Conservation (phyloP, 2,888 invertebrate species). For the Aspidiotus destructor region DNA sequence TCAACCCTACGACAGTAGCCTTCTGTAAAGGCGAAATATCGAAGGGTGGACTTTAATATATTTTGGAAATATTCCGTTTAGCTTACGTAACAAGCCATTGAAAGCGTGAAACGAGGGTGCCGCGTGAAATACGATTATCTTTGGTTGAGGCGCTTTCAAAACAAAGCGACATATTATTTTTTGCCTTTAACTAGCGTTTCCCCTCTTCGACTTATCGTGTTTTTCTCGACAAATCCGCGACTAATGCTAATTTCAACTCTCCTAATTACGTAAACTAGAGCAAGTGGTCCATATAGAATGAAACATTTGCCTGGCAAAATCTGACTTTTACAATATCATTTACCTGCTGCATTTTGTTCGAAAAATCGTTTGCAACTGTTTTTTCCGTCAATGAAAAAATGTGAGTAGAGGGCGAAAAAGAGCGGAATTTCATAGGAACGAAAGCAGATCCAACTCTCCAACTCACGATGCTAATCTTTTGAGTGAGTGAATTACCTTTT, state of each 20-base stretch:
- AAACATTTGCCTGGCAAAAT: no score
- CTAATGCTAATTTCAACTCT: conserved; percentile 1
- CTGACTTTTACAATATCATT: no score
- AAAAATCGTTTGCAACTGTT: no score
- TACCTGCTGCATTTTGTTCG: no score
- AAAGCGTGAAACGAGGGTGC: background rate
- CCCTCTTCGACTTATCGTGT: background rate
- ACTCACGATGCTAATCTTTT: no score
- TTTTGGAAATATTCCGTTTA: background rate
- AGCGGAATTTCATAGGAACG: no score
- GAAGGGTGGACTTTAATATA: conserved; percentile 18
- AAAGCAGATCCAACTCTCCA: no score
- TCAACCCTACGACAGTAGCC: no score
- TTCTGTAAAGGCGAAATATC: background rate
- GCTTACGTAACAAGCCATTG: conserved; percentile 8
- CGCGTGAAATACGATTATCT: conserved; percentile 24
- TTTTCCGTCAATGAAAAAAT: no score
- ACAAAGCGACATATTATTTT: conserved; percentile 12
- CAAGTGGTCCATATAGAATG: background rate
- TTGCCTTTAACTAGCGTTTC: background rate
- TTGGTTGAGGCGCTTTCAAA: conserved; percentile 27
- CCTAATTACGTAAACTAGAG: background rate
- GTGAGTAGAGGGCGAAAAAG: no score
- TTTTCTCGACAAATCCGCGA: conserved; percentile 7
- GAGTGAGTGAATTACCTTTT: no score